These are phyloP conservation scores for Scolopax mira DNA, from an alignment of 2,113 vertebrate species.

Conservation along the genomic window DNA sequence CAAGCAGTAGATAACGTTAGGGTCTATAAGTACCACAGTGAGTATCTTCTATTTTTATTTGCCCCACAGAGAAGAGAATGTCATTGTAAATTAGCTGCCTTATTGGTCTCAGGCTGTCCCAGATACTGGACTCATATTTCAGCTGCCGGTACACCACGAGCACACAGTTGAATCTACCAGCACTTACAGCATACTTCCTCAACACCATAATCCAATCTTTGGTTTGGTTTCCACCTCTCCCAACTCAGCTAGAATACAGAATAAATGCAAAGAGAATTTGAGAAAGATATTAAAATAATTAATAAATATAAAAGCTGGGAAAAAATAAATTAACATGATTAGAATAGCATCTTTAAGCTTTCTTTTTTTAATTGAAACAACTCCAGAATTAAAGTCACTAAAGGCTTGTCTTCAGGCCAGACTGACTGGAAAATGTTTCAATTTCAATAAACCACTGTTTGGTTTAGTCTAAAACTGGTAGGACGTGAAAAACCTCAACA, in stretches of 20 bases:
- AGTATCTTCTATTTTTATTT: conserved; percentile 5
- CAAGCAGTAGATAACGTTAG: not conserved
- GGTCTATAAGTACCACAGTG: not conserved
- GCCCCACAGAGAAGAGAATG: not conserved
- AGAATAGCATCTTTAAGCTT: not conserved
- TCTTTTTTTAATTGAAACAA: not conserved
- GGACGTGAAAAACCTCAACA: conserved; percentile 45
- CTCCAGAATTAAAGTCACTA: conserved; percentile 4
- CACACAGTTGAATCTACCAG: not conserved
- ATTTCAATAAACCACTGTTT: conserved; percentile 35
- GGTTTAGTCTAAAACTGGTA: conserved; percentile 51
- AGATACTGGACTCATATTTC: not conserved
- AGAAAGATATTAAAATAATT: not conserved
- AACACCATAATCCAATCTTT: not conserved
- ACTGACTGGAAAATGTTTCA: conserved; percentile 34
- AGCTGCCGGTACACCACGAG: not conserved
- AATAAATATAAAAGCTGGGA: conserved; percentile 51
- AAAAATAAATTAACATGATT: conserved; percentile 16
- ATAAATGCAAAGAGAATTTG: not conserved
- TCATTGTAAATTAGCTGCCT: not conserved
- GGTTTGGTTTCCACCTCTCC: not conserved
- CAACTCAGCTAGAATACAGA: not conserved
- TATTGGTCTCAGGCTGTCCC: conserved; percentile 1
- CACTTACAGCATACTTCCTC: not conserved
- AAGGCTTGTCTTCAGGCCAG: conserved; percentile 20